These are phyloP conservation scores for Apistogramma diplotaenia DNA, from an alignment of 2,113 vertebrate genomes.

Conservation along the genomic window DNA sequence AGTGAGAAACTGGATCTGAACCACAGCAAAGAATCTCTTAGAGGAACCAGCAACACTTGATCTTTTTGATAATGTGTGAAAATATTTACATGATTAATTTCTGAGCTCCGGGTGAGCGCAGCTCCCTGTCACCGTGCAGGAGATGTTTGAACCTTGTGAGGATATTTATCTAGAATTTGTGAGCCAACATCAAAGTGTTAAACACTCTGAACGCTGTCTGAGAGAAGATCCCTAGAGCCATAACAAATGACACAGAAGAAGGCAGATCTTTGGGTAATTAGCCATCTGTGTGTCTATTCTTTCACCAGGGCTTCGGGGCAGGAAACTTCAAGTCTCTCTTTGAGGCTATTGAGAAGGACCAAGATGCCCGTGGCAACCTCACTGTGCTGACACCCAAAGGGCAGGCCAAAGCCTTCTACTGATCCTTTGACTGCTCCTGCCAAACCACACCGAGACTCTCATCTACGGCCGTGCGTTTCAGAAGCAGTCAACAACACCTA, in stretches of 20 bases:
- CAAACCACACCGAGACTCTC: not conserved
- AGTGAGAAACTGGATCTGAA: slow-evolving; percentile 56
- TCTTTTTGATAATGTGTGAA: slow-evolving; percentile 49
- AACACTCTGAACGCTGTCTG: slow-evolving; percentile 11
- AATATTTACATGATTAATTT: slow-evolving; percentile 61
- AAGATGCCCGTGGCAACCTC: slow-evolving; percentile 83
- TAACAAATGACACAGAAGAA: slow-evolving; percentile 50
- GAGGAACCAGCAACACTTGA: slow-evolving; percentile 47
- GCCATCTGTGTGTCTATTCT: slow-evolving; percentile 52
- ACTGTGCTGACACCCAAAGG: slow-evolving; percentile 69
- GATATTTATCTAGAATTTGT: slow-evolving; percentile 22
- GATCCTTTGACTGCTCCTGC: slow-evolving; percentile 31
- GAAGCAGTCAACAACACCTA: not conserved
- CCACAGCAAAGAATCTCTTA: slow-evolving; percentile 58
- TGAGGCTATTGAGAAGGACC: slow-evolving; percentile 84
- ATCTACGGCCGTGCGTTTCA: not conserved
- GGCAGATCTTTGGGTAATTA: slow-evolving; percentile 52
- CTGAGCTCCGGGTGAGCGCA: not conserved
- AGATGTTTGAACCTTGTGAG: slow-evolving; percentile 37
- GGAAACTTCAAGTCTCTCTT: slow-evolving; percentile 87
- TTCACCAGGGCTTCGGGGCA: slow-evolving; percentile 81
- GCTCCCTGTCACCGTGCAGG: slow-evolving; percentile 9
- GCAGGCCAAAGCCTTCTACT: slow-evolving; percentile 64
- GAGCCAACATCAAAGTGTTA: slow-evolving; percentile 57
- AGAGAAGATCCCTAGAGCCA: slow-evolving; percentile 43